Conservation (phyloP, 1,140 invertebrate species). For the Zaprionus capensis region DNA sequence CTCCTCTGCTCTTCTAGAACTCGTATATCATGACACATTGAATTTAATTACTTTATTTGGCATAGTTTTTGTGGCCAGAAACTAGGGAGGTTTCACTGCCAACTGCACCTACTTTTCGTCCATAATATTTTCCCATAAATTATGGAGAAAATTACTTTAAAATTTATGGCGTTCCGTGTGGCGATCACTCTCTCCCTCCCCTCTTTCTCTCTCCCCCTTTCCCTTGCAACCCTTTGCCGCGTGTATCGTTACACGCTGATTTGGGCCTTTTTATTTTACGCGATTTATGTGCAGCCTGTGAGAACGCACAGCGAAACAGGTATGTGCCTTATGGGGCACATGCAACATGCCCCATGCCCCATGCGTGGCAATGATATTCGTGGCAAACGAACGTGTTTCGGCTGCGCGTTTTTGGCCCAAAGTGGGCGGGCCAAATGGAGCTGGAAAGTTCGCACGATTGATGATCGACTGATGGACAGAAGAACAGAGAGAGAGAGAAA, state of each 20-base stretch:
- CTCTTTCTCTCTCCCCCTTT: neutral
- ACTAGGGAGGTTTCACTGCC: neutral
- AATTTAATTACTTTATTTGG: slow-evolving; percentile 74
- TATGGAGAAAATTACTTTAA: slow-evolving; percentile 81
- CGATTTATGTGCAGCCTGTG: slow-evolving; percentile 61
- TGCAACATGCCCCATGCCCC: slow-evolving; percentile 6
- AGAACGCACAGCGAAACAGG: slow-evolving; percentile 47
- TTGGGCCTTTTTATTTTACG: slow-evolving; percentile 72
- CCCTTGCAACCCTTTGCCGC: slow-evolving; percentile 7
- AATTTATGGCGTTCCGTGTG: slow-evolving; percentile 66
- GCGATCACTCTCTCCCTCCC: neutral
- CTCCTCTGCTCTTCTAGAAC: slow-evolving; percentile 5
- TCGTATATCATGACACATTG: slow-evolving; percentile 47
- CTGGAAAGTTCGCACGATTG: slow-evolving; percentile 81
- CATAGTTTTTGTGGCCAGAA: slow-evolving; percentile 24
- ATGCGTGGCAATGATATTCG: slow-evolving; percentile 66
- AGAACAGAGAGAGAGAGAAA: slow-evolving; percentile 16
- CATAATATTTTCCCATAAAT: slow-evolving; percentile 80
- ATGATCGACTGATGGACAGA: slow-evolving; percentile 65
- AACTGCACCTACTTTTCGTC: slow-evolving; percentile 42
- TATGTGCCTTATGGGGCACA: slow-evolving; percentile 16
- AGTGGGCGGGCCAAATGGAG: slow-evolving; percentile 66
- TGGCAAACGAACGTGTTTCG: slow-evolving; percentile 53
- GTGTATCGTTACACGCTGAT: slow-evolving; percentile 66
- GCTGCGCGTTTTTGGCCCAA: slow-evolving; percentile 17